phyloP scores from a whole-genome alignment of 2,888 invertebrate species.

The Phengaris arion region DNA sequence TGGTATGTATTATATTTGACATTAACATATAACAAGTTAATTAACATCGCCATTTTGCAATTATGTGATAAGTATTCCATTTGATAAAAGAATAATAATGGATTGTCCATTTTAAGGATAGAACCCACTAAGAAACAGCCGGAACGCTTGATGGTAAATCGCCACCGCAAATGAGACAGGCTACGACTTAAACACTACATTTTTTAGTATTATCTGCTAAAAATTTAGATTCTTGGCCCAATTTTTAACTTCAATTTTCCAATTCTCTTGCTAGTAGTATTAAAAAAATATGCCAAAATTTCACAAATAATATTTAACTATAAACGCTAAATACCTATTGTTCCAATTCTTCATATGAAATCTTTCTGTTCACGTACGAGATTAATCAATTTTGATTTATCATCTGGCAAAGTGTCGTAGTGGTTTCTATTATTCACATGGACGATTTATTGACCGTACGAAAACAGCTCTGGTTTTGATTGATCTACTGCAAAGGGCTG shows the following conservation, averaged over 20 bases:
- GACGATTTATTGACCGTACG: conserved; percentile 1
- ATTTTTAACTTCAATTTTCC: background rate
- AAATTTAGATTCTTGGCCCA: no score
- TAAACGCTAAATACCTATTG: background rate
- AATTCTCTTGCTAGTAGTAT: background rate
- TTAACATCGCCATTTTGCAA: background rate
- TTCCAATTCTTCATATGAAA: background rate
- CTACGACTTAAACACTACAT: no score
- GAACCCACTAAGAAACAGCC: no score
- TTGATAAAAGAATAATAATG: background rate
- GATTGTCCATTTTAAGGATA: no score
- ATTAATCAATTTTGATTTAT: conserved; percentile 8
- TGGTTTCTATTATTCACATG: background rate
- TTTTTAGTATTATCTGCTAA: no score
- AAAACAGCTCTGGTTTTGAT: background rate
- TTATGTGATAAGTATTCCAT: background rate
- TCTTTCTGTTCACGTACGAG: background rate
- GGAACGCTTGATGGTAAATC: no score
- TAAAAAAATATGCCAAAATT: background rate
- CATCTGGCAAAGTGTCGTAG: background rate
- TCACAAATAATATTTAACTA: background rate
- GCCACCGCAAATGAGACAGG: no score
- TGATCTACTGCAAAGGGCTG: conserved; percentile 7
- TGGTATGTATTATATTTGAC: background rate
- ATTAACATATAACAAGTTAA: background rate